Evolutionary conservation across 2,113 vertebrate genomes (phyloP).

Genomic region (Crypturellus undulatus): DNA sequence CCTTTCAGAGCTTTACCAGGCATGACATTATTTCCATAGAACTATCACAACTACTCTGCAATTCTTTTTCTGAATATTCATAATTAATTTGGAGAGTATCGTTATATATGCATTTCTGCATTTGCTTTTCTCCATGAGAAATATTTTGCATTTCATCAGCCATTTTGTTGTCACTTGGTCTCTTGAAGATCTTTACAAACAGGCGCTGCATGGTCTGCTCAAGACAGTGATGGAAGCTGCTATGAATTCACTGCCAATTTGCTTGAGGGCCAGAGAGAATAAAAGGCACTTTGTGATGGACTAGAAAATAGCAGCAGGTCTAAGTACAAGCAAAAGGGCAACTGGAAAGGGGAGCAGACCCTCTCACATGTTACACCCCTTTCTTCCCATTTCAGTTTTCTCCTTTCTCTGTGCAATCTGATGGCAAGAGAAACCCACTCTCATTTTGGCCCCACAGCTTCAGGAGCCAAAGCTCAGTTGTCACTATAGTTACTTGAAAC

Average conservation of each 20-base stretch:
- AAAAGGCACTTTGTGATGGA: background rate
- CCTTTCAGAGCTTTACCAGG: accelerated
- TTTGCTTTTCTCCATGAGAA: background rate
- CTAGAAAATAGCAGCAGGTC: background rate
- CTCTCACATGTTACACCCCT: background rate
- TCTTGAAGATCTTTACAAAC: background rate
- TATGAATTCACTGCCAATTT: accelerated
- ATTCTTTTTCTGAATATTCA: background rate
- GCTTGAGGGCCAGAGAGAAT: background rate
- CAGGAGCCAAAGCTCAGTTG: background rate
- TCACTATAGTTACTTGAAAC: background rate
- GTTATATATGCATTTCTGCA: background rate
- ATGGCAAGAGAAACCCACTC: background rate
- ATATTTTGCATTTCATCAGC: background rate
- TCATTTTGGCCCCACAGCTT: background rate
- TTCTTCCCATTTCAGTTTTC: background rate
- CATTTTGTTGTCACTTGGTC: background rate
- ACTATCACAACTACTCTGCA: accelerated
- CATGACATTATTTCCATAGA: background rate
- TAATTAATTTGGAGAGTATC: background rate
- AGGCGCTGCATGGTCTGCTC: background rate
- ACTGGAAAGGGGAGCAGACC: background rate
- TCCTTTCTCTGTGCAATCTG: background rate
- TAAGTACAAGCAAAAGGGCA: background rate
- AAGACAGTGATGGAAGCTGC: background rate